Percentiles rank a stretch among this genome's conserved stretches.
phyloP scores from a whole-genome alignment of 2,113 vertebrate genomes.

The Grammomys surdaster region DNA sequence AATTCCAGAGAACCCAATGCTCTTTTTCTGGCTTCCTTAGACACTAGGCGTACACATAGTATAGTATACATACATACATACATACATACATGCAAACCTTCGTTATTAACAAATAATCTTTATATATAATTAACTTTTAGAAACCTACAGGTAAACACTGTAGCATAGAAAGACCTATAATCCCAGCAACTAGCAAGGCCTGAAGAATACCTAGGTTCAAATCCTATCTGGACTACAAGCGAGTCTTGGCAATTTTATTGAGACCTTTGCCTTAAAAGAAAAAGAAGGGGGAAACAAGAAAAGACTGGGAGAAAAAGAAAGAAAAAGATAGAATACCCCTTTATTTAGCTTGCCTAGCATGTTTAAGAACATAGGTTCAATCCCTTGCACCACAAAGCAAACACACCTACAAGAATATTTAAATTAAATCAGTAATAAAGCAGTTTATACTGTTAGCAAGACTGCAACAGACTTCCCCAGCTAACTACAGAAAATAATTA shows the following conservation, averaged over 20 bases:
- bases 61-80: not conserved
- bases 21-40: not conserved
- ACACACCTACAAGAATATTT: not conserved
- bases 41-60: not conserved
- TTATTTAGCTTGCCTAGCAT: not conserved
- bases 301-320: not conserved
- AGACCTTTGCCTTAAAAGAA: not conserved
- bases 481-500: not conserved
- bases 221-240: not conserved
- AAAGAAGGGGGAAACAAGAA: not conserved
- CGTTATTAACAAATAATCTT: not conserved
- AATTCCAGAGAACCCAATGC: not conserved
- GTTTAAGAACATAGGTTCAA: not conserved
- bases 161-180: not conserved
- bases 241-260: not conserved
- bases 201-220: not conserved
- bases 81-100: not conserved
- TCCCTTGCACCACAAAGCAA: not conserved
- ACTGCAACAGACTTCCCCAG: not conserved
- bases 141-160: not conserved
- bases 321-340: not conserved
- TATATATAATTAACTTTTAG: not conserved
- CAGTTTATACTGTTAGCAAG: not conserved
- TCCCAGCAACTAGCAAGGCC: not conserved
- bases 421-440: not conserved